phyloP scores from a whole-genome alignment of 2,797 vertebrate genomes.

The Rhabdophis nuchalis region DNA sequence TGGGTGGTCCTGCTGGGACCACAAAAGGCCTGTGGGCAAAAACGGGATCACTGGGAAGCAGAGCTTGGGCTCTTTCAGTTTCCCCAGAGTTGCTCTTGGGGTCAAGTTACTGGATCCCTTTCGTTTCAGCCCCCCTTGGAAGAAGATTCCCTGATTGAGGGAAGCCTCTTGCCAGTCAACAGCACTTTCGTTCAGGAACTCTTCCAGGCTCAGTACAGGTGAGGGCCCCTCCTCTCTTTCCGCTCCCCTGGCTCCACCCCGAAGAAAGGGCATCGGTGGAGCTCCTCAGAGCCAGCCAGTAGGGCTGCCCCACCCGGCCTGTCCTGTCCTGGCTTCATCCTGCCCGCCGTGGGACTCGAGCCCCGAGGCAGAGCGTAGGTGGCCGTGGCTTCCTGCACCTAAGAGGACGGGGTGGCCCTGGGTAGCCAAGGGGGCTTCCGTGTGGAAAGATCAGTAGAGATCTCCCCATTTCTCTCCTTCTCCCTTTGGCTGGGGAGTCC shows the following conservation, averaged over 20 bases:
- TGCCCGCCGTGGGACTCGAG: not conserved
- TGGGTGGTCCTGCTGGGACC: not conserved
- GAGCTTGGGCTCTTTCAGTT: too few relatives aligned
- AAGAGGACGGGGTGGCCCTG: not conserved
- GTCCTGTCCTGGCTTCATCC: not conserved
- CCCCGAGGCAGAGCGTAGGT: not conserved
- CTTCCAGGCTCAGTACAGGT: slow-evolving; percentile 99
- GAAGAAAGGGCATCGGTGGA: not conserved
- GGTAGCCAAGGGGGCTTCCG: not conserved
- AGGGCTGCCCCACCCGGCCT: not conserved
- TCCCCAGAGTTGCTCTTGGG: not conserved
- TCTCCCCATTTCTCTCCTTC: not conserved
- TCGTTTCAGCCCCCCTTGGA: slow-evolving; percentile 83
- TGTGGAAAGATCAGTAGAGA: not conserved
- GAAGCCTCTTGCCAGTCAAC: slow-evolving; percentile 85
- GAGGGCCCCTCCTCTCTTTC: not conserved
- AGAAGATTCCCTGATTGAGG: slow-evolving; percentile 83
- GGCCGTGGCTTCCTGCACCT: not conserved
- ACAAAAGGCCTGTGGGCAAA: not conserved
- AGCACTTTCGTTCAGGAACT: slow-evolving; percentile 96
- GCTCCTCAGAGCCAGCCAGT: not conserved
- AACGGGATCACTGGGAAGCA: not conserved
- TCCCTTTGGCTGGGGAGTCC: not conserved
- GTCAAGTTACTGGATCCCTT: slow-evolving; percentile 4
- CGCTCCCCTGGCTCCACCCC: not conserved